Evolutionary conservation across 2,888 invertebrate species (phyloP), one percentile per base, ranked within the genome.

Genomic region (Patella caerulea): DNA sequence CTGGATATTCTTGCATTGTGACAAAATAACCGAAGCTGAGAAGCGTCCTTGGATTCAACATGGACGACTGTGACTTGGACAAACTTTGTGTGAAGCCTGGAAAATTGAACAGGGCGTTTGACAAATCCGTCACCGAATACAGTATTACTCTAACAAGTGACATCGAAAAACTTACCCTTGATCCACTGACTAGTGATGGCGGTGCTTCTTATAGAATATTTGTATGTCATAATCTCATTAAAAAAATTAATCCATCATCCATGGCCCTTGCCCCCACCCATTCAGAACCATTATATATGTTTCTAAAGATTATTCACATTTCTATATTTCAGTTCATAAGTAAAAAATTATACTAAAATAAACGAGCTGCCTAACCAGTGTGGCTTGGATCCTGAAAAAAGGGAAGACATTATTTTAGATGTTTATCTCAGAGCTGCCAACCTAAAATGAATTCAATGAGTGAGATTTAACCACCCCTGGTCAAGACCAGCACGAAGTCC

Each of bases 61-160:
- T 91, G 91, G 90, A 91, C 80, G 91, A 91, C 83, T 91, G 90
- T 83, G 88, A 86, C 81, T 85, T 91, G 79, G 88, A 90, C 75
- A 91, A 90, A 72, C 84, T 91, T 52, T 81, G 83, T 19, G 83
- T 90, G 19, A 91, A 91, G 81, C 90, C 90, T 34, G 90, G 90
- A 15, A 89, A 88, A 82, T 81, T 91, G 65, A 78, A 85, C 9
- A 91, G 91, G n/a, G 84, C 79, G 3, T 91, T 91, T 77, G 81
- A 89, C 29, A 86, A 85, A 78, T 85, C 87, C 69, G 80, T 84
- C n/a, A 82, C 86, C 53, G 90, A 91, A 78, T 91, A 91, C 77
- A 83, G 70, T 72, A 83, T 87, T 29, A 90, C 89, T n/a, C 83
- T 91, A 55, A 85, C 87, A 19, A 90, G 90, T 77, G 84, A 86